Evolutionary conservation across 2,113 vertebrate genomes (phyloP).

Genomic region (Actenoides lindsayi): DNA sequence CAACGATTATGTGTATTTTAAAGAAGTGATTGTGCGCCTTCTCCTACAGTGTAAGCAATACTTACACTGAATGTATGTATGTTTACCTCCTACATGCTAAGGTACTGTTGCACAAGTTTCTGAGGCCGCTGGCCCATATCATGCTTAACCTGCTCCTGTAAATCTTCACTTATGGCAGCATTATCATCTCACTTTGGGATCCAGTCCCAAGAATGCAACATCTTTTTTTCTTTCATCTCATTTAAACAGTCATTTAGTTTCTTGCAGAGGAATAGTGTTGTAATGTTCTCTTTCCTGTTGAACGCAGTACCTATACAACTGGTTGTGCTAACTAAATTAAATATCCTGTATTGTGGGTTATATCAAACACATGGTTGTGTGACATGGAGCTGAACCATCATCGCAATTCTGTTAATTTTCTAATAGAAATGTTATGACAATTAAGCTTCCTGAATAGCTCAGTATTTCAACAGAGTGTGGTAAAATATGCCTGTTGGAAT

Average conservation of each 20-base stretch:
- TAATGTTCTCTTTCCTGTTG: conserved; percentile 16
- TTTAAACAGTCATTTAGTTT: not conserved
- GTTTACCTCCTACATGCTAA: not conserved
- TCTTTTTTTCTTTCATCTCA: not conserved
- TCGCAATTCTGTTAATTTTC: conserved; percentile 50
- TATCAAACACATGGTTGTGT: conserved; percentile 16
- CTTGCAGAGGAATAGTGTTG: not conserved
- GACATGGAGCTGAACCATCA: not conserved
- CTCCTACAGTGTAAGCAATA: not conserved
- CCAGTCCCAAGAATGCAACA: not conserved
- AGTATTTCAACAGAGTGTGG: not conserved
- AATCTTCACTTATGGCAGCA: not conserved
- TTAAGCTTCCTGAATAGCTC: conserved; percentile 41
- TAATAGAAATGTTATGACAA: conserved; percentile 69
- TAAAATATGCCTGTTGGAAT: conserved; percentile 40
- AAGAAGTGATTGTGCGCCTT: not conserved
- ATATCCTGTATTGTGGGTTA: conserved; percentile 62
- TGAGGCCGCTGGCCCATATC: not conserved
- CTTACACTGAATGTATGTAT: not conserved
- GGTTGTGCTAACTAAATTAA: conserved; percentile 22
- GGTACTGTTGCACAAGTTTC: not conserved
- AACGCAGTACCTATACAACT: not conserved
- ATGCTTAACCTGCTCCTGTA: not conserved
- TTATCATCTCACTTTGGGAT: not conserved
- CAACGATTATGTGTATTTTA: not conserved